A percentile compares a stretch with the other conserved stretches of the same genome.
Conservation (phyloP, 1,140 invertebrate genomes). For the Drosophila tani region DNA sequence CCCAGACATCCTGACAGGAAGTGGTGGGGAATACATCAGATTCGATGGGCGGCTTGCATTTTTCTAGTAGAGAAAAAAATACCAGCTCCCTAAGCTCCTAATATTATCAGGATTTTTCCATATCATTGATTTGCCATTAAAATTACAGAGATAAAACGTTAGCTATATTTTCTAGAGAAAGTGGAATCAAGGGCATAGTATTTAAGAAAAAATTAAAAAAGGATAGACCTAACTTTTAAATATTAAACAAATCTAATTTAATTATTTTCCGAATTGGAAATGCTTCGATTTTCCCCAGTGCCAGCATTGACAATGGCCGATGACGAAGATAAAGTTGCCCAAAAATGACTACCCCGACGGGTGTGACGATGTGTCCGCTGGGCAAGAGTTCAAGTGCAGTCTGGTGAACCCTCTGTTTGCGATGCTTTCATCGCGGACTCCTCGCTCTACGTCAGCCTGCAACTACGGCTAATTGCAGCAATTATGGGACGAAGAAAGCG, state of each 20-base stretch:
- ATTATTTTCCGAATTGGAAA: neutral
- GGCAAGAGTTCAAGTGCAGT: conserved; percentile 70
- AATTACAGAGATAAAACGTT: neutral
- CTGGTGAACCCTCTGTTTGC: conserved; percentile 66
- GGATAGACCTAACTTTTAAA: neutral
- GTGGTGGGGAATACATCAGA: conserved; percentile 64
- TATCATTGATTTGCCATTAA: conserved; percentile 4
- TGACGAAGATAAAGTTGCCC: conserved; percentile 39
- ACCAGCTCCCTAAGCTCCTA: neutral
- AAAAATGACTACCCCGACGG: conserved; percentile 2
- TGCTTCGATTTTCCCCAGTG: neutral
- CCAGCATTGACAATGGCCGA: conserved; percentile 7
- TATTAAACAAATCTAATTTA: neutral
- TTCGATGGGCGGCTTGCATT: conserved; percentile 37
- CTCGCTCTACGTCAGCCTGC: conserved; percentile 26
- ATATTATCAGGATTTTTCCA: neutral
- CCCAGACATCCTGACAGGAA: conserved; percentile 51
- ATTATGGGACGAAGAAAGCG: conserved; percentile 35
- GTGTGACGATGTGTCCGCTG: conserved; percentile 1
- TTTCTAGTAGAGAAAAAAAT: conserved; percentile 14
- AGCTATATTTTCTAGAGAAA: too few species aligned
- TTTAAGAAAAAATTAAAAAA: neutral
- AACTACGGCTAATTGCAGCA: conserved; percentile 63
- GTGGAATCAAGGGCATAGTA: neutral
- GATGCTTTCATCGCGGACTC: conserved; percentile 48